phyloP scores from a whole-genome alignment of 2,797 vertebrate species.

The Danio kyathit region DNA sequence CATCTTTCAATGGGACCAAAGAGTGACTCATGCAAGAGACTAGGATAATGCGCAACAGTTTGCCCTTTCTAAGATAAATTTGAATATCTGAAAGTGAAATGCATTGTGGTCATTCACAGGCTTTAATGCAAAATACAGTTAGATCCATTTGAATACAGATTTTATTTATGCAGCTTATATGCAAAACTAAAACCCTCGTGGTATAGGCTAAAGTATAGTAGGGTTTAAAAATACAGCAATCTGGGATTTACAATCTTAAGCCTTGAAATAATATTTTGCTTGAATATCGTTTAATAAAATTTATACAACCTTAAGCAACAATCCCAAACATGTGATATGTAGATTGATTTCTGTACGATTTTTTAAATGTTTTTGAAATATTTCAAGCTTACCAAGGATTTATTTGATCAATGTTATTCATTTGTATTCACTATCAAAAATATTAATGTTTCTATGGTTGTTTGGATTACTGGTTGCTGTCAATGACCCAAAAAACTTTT shows the following conservation, averaged over 20 bases:
- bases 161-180: neutral
- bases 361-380: neutral
- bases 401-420: neutral
- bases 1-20: no score
- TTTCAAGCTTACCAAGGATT: neutral
- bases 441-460: neutral
- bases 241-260: neutral
- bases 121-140: neutral
- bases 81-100: neutral
- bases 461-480: neutral
- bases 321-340: neutral
- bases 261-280: neutral
- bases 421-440: neutral
- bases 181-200: neutral
- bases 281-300: neutral
- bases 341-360: neutral
- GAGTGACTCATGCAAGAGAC: neutral
- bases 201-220: neutral
- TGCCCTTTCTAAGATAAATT: neutral
- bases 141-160: neutral
- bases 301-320: neutral
- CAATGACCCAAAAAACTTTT: neutral
- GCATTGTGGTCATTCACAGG: neutral
- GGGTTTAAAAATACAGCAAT: neutral
- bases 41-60: neutral